Percentiles rank a stretch among this genome's conserved stretches.
Evolutionary conservation across 2,113 vertebrate genomes (phyloP).

Genomic region (Limanda limanda): DNA sequence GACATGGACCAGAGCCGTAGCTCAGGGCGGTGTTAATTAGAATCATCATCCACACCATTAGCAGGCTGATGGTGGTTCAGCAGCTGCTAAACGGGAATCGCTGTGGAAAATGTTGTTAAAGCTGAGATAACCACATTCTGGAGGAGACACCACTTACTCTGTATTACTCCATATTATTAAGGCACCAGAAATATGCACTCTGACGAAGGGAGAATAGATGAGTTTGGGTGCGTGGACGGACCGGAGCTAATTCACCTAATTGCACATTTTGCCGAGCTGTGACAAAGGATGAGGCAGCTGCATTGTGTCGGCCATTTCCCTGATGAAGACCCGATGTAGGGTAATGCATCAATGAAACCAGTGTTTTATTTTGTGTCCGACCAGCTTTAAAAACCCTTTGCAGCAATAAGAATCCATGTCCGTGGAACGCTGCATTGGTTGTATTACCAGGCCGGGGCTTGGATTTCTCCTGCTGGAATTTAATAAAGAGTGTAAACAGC

Average conservation of each 20-base stretch:
- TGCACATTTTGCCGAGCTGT: background rate
- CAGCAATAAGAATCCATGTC: background rate
- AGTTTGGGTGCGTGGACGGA: background rate
- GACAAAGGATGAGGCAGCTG: background rate
- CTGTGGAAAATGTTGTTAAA: slow-evolving; percentile 18
- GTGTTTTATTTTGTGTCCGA: background rate
- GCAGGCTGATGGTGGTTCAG: slow-evolving; percentile 19
- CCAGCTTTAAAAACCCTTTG: background rate
- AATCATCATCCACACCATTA: slow-evolving; percentile 27
- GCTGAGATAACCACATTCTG: slow-evolving; percentile 10
- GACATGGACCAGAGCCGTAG: slow-evolving; percentile 17
- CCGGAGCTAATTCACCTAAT: background rate
- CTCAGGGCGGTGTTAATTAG: slow-evolving; percentile 46
- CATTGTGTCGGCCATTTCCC: background rate
- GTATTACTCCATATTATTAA: background rate
- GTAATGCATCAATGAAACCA: background rate
- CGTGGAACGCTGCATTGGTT: background rate
- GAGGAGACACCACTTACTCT: background rate
- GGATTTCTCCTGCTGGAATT: background rate
- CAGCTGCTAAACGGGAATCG: slow-evolving; percentile 46
- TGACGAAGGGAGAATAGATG: background rate
- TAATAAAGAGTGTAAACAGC: background rate
- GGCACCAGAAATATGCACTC: background rate
- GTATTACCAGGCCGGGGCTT: background rate
- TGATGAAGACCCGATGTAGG: background rate